Conservation (phyloP, 2,113 vertebrate genomes). For the zebrafish (Danio rerio) region DNA sequence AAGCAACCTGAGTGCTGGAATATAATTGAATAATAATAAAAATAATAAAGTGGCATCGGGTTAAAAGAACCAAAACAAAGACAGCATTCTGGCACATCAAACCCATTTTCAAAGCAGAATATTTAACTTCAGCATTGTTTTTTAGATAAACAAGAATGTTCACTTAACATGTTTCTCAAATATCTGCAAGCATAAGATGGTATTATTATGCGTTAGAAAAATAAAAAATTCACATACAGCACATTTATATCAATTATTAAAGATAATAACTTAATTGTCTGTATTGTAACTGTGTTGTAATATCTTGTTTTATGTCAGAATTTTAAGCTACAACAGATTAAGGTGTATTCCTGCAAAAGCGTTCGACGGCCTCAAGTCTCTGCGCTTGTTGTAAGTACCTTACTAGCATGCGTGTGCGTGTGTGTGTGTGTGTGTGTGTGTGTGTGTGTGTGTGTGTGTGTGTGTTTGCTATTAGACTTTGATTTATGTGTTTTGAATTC, state of each 20-base stretch:
- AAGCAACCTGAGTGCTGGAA: no score
- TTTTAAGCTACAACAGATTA: conserved; percentile 60
- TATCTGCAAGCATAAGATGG: no score
- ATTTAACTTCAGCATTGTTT: no score
- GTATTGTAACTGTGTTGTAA: background rate
- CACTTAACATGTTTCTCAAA: no score
- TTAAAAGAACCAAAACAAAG: no score
- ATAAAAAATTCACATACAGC: no score
- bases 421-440: conserved; percentile 48
- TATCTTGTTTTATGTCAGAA: conserved; percentile 45
- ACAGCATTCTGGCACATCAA: no score
- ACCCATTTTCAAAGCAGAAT: no score
- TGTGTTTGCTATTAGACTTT: conserved; percentile 3
- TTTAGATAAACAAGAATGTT: no score
- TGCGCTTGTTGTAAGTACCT: conserved; percentile 56
- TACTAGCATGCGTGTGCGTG: conserved; percentile 1
- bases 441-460: conserved; percentile 46
- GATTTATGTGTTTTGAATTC: conserved; percentile 24
- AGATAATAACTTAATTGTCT: background rate
- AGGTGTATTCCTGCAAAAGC: conserved; percentile 60
- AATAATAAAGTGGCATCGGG: no score
- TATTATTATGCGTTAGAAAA: no score
- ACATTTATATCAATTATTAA: background rate
- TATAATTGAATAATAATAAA: no score
- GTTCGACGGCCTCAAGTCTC: conserved; percentile 55